Evolutionary conservation across 2,113 vertebrate species (phyloP).

Genomic region (Oceanites oceanicus): DNA sequence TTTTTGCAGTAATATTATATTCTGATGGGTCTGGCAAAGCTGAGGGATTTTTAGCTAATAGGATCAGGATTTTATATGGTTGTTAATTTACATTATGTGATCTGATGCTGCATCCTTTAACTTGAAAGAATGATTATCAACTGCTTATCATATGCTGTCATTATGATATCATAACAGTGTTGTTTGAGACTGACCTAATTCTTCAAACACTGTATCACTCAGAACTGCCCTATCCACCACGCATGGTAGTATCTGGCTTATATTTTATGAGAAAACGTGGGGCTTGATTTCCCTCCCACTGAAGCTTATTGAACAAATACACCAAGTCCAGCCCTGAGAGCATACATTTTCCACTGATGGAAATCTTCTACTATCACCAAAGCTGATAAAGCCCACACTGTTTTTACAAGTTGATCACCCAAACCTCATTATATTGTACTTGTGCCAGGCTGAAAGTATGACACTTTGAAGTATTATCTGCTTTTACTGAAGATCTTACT

Average conservation of each 20-base stretch:
- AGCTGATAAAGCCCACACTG: neutral
- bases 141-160: neutral
- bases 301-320: neutral
- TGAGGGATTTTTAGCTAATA: neutral
- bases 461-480: neutral
- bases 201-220: neutral
- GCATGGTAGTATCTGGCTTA: rapidly evolving
- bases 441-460: neutral
- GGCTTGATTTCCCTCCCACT: neutral
- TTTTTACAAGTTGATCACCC: neutral
- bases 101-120: neutral
- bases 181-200: neutral
- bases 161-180: neutral
- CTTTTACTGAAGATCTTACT: neutral
- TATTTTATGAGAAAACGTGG: neutral
- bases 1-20: neutral
- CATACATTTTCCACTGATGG: neutral
- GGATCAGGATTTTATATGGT: neutral
- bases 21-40: neutral
- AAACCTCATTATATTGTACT: neutral
- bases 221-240: neutral
- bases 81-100: neutral
- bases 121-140: neutral
- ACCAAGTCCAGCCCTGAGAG: neutral
- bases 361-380: neutral